These are phyloP conservation scores for Perdita meconis DNA, from an alignment of 2,888 invertebrate species.

Conservation along the genomic window DNA sequence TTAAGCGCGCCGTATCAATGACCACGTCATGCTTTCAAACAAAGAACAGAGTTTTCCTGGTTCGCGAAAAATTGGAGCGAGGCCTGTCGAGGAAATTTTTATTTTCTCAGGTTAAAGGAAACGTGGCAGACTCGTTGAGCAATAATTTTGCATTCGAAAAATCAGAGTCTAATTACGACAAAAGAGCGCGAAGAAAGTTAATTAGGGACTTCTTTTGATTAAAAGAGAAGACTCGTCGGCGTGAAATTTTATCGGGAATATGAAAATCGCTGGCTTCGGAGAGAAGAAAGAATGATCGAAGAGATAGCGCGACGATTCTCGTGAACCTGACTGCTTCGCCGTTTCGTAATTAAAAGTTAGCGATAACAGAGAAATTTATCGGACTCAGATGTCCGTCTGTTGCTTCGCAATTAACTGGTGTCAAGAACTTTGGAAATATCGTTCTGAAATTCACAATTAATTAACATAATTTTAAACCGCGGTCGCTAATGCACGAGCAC, in stretches of 20 bases:
- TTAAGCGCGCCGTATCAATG: conserved; percentile 1
- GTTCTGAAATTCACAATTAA: too few relatives aligned
- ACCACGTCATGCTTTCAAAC: conserved; percentile 10
- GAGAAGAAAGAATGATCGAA: conserved; percentile 20
- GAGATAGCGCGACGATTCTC: conserved; percentile 24
- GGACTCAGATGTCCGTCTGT: background rate
- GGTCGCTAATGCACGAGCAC: too few relatives aligned
- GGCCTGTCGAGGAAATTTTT: background rate
- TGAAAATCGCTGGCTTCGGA: background rate
- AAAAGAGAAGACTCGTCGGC: conserved; percentile 29
- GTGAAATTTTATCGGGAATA: conserved; percentile 49
- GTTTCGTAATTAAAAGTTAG: conserved; percentile 21
- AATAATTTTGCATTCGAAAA: background rate
- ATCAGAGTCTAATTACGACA: conserved; percentile 20
- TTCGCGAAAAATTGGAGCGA: conserved; percentile 9
- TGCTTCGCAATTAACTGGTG: background rate
- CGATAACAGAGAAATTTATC: conserved; percentile 1
- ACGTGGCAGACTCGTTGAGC: background rate
- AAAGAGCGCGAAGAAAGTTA: conserved; percentile 43
- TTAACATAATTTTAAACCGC: too few relatives aligned
- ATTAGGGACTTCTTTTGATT: too few relatives aligned
- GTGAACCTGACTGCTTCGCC: background rate
- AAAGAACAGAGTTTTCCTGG: background rate
- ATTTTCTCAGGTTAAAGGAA: background rate
- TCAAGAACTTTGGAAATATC: too few relatives aligned